A percentile compares a stretch with the other conserved stretches of the same genome.
Evolutionary conservation across 2,888 invertebrate genomes (phyloP).

Genomic region (Cheiracanthium punctorium): DNA sequence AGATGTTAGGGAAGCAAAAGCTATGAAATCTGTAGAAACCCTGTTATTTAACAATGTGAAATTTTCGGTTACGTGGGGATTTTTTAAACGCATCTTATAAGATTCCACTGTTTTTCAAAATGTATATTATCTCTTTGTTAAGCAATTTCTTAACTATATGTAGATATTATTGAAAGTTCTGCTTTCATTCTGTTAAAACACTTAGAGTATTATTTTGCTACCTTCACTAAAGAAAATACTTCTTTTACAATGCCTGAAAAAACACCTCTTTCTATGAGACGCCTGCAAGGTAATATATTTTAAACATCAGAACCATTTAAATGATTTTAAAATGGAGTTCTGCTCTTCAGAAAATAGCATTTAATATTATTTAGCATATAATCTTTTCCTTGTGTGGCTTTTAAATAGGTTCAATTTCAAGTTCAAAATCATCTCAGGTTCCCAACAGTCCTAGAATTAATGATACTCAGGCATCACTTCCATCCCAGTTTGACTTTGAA

Average conservation of each 20-base stretch:
- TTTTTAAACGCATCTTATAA: no score
- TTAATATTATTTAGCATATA: no score
- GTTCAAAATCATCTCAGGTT: slow-evolving; percentile 11
- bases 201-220: slow-evolving; percentile 64
- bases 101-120: no score
- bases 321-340: no score
- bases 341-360: no score
- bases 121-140: no score
- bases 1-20: no score
- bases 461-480: slow-evolving; percentile 3
- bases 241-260: slow-evolving; percentile 29
- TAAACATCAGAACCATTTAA: no score
- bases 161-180: slow-evolving; percentile 62
- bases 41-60: no score
- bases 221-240: slow-evolving; percentile 43
- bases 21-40: no score
- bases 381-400: not conserved
- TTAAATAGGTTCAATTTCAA: slow-evolving; percentile 32
- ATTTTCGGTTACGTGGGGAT: no score
- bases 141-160: not conserved
- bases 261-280: slow-evolving; percentile 37
- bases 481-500: slow-evolving; percentile 58
- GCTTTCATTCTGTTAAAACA: slow-evolving; percentile 54
- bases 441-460: not conserved
- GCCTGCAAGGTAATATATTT: slow-evolving; percentile 42